Evolutionary conservation across 2,888 invertebrate species (phyloP).

Genomic region (Erebia ligea): DNA sequence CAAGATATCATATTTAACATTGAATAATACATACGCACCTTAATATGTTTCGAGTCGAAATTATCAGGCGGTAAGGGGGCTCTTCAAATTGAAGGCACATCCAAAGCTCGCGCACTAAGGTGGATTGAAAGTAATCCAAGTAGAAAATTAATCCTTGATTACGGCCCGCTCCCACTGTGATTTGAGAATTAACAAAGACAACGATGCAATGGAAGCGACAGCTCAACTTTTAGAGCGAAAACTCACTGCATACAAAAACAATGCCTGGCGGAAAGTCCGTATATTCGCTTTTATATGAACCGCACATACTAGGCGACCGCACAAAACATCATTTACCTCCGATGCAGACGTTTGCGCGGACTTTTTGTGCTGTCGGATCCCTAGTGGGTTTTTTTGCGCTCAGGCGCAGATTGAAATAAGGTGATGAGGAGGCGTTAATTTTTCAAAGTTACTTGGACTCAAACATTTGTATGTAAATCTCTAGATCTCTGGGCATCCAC

Average conservation of each 20-base stretch:
- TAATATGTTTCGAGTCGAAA: conserved; percentile 50
- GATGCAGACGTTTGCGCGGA: no score
- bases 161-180: conserved; percentile 65
- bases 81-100: conserved; percentile 73
- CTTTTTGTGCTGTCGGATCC: no score
- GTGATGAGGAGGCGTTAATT: background rate
- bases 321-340: no score
- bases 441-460: no score
- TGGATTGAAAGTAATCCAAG: conserved; percentile 82
- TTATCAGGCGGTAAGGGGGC: conserved; percentile 59
- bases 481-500: no score
- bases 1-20: conserved; percentile 41
- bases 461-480: no score
- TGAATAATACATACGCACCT: conserved; percentile 38
- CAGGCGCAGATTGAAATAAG: background rate
- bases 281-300: no score
- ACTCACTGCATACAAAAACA: background rate
- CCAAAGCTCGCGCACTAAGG: conserved; percentile 71
- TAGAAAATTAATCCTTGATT: conserved; percentile 83
- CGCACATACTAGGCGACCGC: no score
- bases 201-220: conserved; percentile 46
- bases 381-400: no score
- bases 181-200: conserved; percentile 56
- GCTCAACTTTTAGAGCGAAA: background rate
- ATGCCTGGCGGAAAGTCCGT: no score